Evolutionary conservation across 2,888 invertebrate species (phyloP), one percentile per base, ranked within the genome.

Genomic region (Aphidoletes aphidimyza): DNA sequence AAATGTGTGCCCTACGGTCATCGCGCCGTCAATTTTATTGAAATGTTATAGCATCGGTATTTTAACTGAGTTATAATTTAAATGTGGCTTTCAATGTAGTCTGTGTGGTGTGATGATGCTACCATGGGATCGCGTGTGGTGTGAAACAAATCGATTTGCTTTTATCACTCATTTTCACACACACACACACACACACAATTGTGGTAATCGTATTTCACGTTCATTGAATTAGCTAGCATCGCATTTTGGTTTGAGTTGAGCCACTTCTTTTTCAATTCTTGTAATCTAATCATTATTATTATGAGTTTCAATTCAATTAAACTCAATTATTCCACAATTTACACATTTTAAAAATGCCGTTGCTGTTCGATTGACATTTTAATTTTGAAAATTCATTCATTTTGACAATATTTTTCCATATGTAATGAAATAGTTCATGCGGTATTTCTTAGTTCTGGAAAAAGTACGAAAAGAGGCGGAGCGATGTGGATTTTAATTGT

Each of bases 1-100:
- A 69, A 54, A 22, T 69, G 34, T 69, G 14, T 69, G 69, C 69
- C 69, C 69, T 69, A 69, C 69, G 69, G 69, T 69, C 69, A 69
- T 30, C 34, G 47, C 47, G 22, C 22, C 54, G 11, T 69, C 69
- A 30, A 14, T 30, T 69, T 69, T 69, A 69, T 69, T 69, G 26
- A 69, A 69, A 69, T 69, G 69, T 69, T 69, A 69, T 69, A 19
- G n/a, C 49, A 49, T 49, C 42, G 42, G 42, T 9, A 49, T 11
- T 3, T 11, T 49, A 3, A 19, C 17, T 49, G 49, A 69, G 69
- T 34, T 30, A 69, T 34, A 69, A 69, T 30, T 69, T 69, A 30
- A 69, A 69, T 69, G 69, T 69, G 54, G 54, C 54, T 22, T 54
- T 22, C 22, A 22, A n/a, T 22, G 22, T 22, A 69, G 30, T 9